Evolutionary conservation across 2,888 invertebrate genomes (phyloP).

Genomic region (Lasioglossum villosulum): DNA sequence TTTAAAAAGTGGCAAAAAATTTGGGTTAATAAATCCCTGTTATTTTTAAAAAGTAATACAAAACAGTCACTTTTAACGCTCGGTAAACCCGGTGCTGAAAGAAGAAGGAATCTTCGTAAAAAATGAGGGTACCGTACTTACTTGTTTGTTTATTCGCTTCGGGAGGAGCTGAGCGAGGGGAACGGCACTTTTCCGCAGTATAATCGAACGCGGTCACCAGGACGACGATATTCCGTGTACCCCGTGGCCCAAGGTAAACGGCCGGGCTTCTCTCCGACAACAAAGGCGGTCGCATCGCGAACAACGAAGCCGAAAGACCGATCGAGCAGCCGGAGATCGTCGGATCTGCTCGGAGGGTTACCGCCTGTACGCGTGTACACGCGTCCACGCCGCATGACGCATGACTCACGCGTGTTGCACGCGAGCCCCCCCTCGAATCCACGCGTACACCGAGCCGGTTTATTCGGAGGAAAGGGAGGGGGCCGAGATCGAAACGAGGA

Average conservation of each 20-base stretch:
- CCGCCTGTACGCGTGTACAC: constrained; percentile 53
- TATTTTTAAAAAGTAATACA: too few relatives aligned
- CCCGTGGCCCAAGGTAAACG: background rate
- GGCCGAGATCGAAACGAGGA: constrained; percentile 24
- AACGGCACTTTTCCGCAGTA: background rate
- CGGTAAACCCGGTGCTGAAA: background rate
- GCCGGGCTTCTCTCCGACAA: background rate
- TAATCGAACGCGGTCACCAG: constrained; percentile 1
- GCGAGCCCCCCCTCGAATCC: constrained; percentile 68
- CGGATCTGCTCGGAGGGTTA: constrained; percentile 9
- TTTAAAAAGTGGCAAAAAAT: too few relatives aligned
- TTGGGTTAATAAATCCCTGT: too few relatives aligned
- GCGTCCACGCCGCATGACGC: constrained; percentile 75
- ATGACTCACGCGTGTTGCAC: constrained; percentile 76
- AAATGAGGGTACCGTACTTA: too few relatives aligned
- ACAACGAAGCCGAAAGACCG: constrained; percentile 11
- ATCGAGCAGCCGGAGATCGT: constrained; percentile 12
- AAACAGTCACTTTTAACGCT: too few relatives aligned
- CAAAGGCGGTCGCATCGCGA: background rate
- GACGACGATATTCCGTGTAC: background rate
- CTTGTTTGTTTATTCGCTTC: background rate
- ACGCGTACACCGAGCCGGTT: constrained; percentile 19
- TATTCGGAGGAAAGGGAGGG: background rate
- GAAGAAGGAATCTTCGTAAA: background rate
- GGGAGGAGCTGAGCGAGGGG: background rate